Conservation (phyloP, 2,113 vertebrate genomes). For the Ophthalmotilapia sp. region DNA sequence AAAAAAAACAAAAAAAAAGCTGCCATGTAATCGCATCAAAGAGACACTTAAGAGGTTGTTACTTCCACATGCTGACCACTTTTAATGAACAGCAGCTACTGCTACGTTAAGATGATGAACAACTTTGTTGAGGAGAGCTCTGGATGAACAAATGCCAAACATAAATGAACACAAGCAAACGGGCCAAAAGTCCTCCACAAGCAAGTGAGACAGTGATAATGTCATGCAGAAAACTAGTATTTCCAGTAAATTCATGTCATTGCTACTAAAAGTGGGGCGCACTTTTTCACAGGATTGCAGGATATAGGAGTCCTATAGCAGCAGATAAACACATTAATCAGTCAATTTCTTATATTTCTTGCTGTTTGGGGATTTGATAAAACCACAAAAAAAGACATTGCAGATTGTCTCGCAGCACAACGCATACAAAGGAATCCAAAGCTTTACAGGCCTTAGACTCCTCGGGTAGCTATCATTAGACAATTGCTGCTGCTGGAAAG, state of each 20-base stretch:
- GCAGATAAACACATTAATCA: not conserved
- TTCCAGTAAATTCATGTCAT: not conserved
- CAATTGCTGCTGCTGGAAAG: not conserved
- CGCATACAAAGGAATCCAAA: not conserved
- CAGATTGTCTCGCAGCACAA: not conserved
- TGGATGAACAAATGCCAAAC: not conserved
- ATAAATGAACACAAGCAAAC: not conserved
- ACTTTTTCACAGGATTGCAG: not conserved
- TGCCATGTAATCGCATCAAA: not conserved
- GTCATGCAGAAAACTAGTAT: not conserved
- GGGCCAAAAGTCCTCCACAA: not conserved
- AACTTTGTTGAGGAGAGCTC: not conserved
- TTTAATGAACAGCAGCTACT: not conserved
- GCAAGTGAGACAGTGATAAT: not conserved
- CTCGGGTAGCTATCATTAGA: not conserved
- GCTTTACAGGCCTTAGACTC: not conserved
- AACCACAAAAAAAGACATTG: not conserved
- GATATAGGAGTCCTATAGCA: not conserved
- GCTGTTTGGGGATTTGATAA: not conserved
- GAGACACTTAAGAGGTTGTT: not conserved
- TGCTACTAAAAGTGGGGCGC: not conserved
- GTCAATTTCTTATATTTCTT: not conserved
- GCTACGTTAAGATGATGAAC: not conserved
- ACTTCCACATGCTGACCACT: not conserved
- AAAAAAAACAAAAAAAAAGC: not conserved